Conservation (phyloP, 2,797 vertebrate species). For the Manis crassicaudata region DNA sequence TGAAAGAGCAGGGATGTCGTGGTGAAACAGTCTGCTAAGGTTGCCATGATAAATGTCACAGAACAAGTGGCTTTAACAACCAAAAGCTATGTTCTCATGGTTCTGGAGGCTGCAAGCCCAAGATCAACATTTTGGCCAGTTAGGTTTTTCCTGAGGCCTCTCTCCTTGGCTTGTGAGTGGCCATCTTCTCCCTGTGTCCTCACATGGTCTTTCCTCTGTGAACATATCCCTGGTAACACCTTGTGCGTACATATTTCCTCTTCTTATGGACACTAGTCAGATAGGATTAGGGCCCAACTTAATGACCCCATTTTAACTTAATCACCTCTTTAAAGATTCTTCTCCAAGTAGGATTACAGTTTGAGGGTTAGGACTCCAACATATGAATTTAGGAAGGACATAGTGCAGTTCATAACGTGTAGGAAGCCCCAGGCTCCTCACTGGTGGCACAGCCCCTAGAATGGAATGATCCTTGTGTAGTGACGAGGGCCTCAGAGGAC, state of each 20-base stretch:
- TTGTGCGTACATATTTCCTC: not conserved
- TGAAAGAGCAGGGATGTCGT: not conserved
- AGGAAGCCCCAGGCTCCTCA: not conserved
- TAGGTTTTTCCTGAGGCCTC: not conserved
- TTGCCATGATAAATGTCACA: not conserved
- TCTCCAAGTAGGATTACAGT: not conserved
- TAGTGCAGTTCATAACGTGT: not conserved
- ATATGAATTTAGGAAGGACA: not conserved
- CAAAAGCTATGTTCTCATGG: not conserved
- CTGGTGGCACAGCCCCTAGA: not conserved
- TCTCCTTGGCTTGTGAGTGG: not conserved
- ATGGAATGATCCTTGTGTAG: not conserved
- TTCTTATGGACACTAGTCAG: not conserved
- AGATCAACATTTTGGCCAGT: not conserved
- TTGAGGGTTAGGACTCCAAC: not conserved
- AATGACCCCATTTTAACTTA: not conserved
- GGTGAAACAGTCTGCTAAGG: fast-evolving
- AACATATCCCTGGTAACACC: not conserved
- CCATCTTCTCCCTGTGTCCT: not conserved
- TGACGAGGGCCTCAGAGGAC: not conserved
- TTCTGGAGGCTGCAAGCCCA: not conserved
- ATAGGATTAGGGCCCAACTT: not conserved
- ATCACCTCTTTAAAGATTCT: not conserved
- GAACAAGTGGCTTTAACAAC: not conserved
- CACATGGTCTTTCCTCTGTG: not conserved